Base-by-base conservation (phyloP, 1,140 invertebrate species). In the Nixonia krombeini region DNA sequence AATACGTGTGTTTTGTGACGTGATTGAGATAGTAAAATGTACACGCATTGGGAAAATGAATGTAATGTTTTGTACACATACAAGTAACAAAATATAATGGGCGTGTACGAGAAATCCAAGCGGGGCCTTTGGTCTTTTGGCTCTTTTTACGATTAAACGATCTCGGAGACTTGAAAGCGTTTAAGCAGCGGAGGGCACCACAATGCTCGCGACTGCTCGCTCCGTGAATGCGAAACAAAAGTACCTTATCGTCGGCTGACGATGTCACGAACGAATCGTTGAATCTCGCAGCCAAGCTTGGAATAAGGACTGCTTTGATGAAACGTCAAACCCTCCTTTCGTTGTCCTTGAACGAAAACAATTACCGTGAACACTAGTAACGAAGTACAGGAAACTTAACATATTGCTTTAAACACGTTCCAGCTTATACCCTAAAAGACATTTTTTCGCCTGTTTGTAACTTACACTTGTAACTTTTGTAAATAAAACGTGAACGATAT, bases 181-280 rank as follows among this genome's bases (percentile, higher is more conserved):
- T 66, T 52, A 47, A 51, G 23, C 52, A 23, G 28, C 35, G 37
- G 47, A 66, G 55, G 63, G 41, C n/a, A n/a, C 55, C 55, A 66
- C 63, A 66, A 66, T 66, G 29, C 49, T 65, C 28, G 50, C 49
- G 55, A 59, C 37, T 66, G 55, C 63, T 66, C 55, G 33, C 49
- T 47, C 44, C n/a, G 63, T 55, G 55, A 55, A 66, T 66, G 37
- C 63, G 63, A 59, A 66, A 66, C 63, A 67, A 59, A 67, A 67
- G 63, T 67, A 67, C 63, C 63, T 67, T 59, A 67, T 67, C 50
- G 63, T 59, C 33, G 31, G 40, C 55, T 21, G 38, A 59, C 45
- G 63, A 66, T 66, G 45, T 66, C 55, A 66, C 51, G 13, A 55
- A 50, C 63, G 56, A 31, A 59, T 58, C 55, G 62, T 58, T 53